These are phyloP conservation scores for Notoglanidium macrostoma DNA, from an alignment of 2,797 vertebrate species.

Conservation along the genomic window DNA sequence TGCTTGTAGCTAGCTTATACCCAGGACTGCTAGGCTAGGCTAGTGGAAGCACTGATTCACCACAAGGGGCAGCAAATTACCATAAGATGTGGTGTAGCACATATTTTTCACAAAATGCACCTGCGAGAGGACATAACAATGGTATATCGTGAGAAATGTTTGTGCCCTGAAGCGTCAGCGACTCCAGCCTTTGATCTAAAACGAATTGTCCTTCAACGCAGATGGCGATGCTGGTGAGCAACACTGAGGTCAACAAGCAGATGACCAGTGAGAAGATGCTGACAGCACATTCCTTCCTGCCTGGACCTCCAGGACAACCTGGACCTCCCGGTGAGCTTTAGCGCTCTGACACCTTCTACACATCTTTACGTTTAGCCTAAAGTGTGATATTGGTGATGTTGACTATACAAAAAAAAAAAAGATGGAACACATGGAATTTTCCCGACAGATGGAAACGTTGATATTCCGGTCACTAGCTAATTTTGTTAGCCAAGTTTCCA, in stretches of 20 bases:
- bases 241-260: slow-evolving; percentile 85
- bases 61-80: background rate
- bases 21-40: background rate
- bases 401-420: background rate
- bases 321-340: slow-evolving; percentile 85
- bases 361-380: background rate
- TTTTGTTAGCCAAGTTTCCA: background rate
- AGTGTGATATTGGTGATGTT: background rate
- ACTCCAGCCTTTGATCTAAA: background rate
- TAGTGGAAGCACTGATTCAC: background rate
- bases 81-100: background rate
- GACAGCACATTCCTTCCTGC: slow-evolving; percentile 81
- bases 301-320: slow-evolving; percentile 88
- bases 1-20: background rate
- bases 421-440: background rate
- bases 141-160: background rate
- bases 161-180: background rate
- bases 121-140: background rate
- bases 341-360: background rate
- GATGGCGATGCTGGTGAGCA: slow-evolving; percentile 89
- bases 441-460: background rate
- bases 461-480: background rate
- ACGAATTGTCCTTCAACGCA: slow-evolving; percentile 53
- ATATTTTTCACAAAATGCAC: background rate
- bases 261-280: slow-evolving; percentile 84